Evolutionary conservation across 2,113 vertebrate species (phyloP).

Genomic region (Astur gentilis): DNA sequence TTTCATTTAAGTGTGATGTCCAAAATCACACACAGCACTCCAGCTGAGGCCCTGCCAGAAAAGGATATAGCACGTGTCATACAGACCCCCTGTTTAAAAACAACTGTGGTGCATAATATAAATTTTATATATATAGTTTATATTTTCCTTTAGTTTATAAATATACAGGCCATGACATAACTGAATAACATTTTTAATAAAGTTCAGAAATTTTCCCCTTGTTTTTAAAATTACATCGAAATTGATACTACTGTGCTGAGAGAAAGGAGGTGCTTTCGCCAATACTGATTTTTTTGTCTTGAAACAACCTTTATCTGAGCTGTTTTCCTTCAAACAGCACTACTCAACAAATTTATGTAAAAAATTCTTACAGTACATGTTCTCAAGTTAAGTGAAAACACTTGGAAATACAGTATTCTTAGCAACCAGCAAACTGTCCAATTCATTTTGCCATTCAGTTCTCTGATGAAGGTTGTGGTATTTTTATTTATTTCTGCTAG

Average conservation of each 20-base stretch:
- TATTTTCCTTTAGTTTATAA: neutral
- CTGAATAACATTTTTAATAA: neutral
- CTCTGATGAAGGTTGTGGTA: neutral
- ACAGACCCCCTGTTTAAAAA: neutral
- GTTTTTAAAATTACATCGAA: neutral
- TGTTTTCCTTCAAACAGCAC: neutral
- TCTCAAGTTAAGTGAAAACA: conserved; percentile 14
- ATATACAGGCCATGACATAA: neutral
- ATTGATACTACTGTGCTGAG: neutral
- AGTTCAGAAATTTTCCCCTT: neutral
- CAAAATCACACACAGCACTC: neutral
- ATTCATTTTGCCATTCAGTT: neutral
- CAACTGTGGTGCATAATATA: neutral
- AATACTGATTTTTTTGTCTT: neutral
- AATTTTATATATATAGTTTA: neutral
- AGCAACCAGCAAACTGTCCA: neutral
- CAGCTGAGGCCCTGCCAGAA: neutral
- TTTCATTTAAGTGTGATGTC: neutral
- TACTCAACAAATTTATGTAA: neutral
- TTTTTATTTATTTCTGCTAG: neutral
- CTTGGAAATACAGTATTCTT: neutral
- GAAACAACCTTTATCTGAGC: neutral
- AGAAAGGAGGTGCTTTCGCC: neutral
- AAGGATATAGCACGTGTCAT: neutral
- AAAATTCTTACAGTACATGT: neutral